These are phyloP conservation scores for Priapulus caudatus DNA, from an alignment of 2,888 invertebrate species.

Conservation along the genomic window DNA sequence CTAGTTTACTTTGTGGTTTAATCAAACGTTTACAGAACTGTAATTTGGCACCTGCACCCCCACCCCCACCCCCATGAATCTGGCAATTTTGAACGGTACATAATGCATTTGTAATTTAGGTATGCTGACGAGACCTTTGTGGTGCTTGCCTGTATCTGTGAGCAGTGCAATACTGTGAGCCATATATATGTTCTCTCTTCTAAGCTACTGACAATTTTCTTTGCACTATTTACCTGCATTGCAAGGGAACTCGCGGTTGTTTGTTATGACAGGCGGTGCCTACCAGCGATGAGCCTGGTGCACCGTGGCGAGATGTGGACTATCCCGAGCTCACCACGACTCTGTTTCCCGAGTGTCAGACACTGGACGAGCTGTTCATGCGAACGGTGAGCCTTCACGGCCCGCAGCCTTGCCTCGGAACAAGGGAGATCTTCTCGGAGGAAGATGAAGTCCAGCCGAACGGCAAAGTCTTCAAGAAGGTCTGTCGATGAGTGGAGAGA, in stretches of 20 bases:
- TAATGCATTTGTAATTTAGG: too few relatives aligned
- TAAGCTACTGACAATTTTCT: too few relatives aligned
- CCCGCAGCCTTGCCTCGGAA: conserved; percentile 68
- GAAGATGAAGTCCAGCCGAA: conserved; percentile 88
- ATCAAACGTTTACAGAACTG: too few relatives aligned
- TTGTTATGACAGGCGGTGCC: neutral
- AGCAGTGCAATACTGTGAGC: too few relatives aligned
- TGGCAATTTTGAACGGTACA: too few relatives aligned
- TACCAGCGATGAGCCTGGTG: neutral
- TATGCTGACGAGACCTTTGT: too few relatives aligned
- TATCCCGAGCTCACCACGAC: neutral
- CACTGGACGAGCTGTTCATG: conserved; percentile 53
- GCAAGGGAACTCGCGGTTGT: neutral
- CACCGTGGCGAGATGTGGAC: neutral
- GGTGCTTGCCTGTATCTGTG: too few relatives aligned
- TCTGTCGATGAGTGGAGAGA: conserved; percentile 32
- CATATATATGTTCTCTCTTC: too few relatives aligned
- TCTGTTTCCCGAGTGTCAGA: conserved; percentile 20
- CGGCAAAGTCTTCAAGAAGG: conserved; percentile 90
- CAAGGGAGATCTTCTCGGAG: conserved; percentile 72
- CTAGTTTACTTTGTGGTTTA: too few relatives aligned
- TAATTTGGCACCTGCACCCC: too few relatives aligned
- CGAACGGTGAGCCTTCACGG: conserved; percentile 62
- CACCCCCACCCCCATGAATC: too few relatives aligned
- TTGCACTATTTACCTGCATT: too few relatives aligned